Base-by-base conservation (phyloP, 2,113 vertebrate species). In the Alosa alosa region DNA sequence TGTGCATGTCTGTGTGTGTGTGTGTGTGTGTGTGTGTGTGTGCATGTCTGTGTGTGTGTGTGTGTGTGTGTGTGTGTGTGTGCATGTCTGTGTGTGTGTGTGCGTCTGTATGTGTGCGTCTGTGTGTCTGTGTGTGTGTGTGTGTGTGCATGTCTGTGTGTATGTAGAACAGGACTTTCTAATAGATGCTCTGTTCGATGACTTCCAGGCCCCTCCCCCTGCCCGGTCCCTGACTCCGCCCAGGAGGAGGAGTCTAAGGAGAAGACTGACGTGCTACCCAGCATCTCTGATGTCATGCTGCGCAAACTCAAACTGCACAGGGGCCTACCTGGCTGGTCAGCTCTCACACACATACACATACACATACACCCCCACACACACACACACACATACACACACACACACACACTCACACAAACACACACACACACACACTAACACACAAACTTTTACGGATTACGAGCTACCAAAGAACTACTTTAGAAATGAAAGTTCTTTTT, bases 271-370 rank as follows among this genome's bases (percentile, higher is more conserved):
- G 95, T 97, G 86, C 98, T 97, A 96, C 98, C 98, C 64, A 97
- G 96, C 93, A 99, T 99, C 94, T 96, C 98, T 78, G 98, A 99
- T 13, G 85, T 97, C 45, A 93, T 99, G 96, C 96, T 99, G 52
- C 94, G 96, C 86, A 99, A 99, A 89, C 95, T 99, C 17, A 95
- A 97, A 83, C 96, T 99, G 68, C 97, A 98, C 89, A 95, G 96
- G 83, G 95, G 96, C 0, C 94, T 97, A 72, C 95, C 96, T 1
- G 10, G 17, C 50, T 13, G 10, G 17, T 17, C 50, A 52, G 10
- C 50, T 13, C 50, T 13, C 50, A 4, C 50, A 52, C 50, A 52
- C 50, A 52, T 6, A 52, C 50, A 52, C 50, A 52, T 6, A 52
- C 50, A 52, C 50, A 52, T 6, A 52, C 50, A 52, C 50, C 1